Conservation (phyloP, 2,888 invertebrate species). For the Gibbula magus region DNA sequence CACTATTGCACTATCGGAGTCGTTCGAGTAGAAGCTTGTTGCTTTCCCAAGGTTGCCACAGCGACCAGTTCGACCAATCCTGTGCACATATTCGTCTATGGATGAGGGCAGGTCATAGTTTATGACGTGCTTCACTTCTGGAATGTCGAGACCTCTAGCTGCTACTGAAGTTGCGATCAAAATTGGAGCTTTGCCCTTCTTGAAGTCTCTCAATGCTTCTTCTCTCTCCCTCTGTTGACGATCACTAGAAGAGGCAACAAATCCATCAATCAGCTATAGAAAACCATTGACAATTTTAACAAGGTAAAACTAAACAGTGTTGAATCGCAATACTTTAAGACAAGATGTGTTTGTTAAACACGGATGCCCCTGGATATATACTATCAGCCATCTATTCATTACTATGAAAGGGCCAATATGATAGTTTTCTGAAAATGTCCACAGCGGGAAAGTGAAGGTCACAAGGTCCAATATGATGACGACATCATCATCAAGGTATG, state of each 20-base stretch:
- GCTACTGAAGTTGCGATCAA: slow-evolving; percentile 97
- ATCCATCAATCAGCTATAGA: no score
- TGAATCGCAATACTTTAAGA: no score
- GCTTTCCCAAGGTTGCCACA: slow-evolving; percentile 93
- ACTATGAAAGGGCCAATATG: no score
- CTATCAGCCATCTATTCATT: no score
- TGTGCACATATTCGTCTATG: slow-evolving; percentile 99
- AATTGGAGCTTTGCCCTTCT: slow-evolving; percentile 84
- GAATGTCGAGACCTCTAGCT: slow-evolving; percentile 88
- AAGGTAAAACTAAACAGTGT: no score
- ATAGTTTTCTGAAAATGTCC: no score
- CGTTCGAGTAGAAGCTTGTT: slow-evolving; percentile 62
- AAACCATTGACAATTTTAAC: no score
- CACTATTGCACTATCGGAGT: slow-evolving; percentile 79
- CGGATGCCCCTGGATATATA: no score
- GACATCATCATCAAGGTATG: no score
- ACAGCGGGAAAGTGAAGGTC: no score
- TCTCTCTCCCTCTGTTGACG: slow-evolving; percentile 85
- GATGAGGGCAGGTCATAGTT: slow-evolving; percentile 99
- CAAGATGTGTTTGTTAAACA: no score
- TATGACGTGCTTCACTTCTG: slow-evolving; percentile 98
- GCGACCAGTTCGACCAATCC: slow-evolving; percentile 98
- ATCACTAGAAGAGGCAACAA: slow-evolving; percentile 75
- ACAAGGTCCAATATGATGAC: no score
- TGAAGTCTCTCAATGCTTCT: slow-evolving; percentile 86